phyloP scores from a whole-genome alignment of 2,797 vertebrate species.

The Ctenosaura bakeri region DNA sequence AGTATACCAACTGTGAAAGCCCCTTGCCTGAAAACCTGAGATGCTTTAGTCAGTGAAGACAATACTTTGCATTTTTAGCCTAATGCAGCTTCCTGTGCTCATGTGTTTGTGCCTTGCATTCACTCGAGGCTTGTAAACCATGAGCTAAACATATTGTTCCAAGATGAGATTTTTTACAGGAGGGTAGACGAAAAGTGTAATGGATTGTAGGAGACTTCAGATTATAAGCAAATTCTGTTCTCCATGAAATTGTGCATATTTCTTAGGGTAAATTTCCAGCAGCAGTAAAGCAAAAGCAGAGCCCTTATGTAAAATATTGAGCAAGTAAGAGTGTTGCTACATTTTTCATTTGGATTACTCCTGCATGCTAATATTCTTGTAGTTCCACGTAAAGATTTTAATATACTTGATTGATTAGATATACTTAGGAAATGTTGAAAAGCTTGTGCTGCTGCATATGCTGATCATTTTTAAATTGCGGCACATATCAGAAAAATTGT shows the following conservation, averaged over 20 bases:
- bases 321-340: constrained; percentile 17
- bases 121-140: neutral
- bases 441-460: neutral
- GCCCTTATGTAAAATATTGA: constrained; percentile 44
- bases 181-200: neutral
- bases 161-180: constrained; percentile 40
- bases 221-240: constrained; percentile 38
- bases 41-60: neutral
- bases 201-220: constrained; percentile 40
- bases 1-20: neutral
- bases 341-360: constrained; percentile 33
- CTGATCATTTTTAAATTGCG: constrained; percentile 25
- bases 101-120: neutral
- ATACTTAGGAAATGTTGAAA: constrained; percentile 22
- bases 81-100: neutral
- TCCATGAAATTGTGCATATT: constrained; percentile 45
- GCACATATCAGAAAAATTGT: constrained; percentile 32
- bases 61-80: neutral
- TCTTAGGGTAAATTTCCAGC: constrained; percentile 63
- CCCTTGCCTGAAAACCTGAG: neutral
- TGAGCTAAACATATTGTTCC: constrained; percentile 47
- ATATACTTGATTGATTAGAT: constrained; percentile 45
- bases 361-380: constrained; percentile 42
- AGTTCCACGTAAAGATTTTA: constrained; percentile 38
- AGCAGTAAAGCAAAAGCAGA: constrained; percentile 54